phyloP scores from a whole-genome alignment of 2,113 vertebrate species.

The Numenius arquata region DNA sequence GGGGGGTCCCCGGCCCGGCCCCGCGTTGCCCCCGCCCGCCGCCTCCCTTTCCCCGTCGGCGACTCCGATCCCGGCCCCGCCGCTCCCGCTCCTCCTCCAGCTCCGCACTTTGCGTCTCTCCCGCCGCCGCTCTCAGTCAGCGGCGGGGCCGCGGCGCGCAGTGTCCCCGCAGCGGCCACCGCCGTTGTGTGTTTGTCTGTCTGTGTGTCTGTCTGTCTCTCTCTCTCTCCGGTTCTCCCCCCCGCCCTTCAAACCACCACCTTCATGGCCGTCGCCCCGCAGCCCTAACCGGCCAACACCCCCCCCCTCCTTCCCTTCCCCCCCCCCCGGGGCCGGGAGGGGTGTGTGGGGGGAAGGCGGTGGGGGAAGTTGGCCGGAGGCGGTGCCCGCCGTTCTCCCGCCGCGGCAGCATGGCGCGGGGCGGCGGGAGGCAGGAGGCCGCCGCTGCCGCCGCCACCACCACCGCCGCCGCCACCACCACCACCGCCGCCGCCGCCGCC shows the following conservation, averaged over 20 bases:
- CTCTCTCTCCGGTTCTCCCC: no score
- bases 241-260: not conserved
- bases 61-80: not conserved
- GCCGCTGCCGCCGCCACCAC: not conserved
- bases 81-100: not conserved
- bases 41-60: no score
- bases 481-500: not conserved
- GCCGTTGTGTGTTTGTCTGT: no score
- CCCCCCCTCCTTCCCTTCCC: no score
- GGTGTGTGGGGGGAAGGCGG: not conserved
- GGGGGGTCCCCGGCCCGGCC: no score
- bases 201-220: no score
- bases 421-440: conserved; percentile 1
- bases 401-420: conserved; percentile 27
- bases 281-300: not conserved
- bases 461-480: not conserved
- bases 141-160: not conserved
- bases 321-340: not conserved
- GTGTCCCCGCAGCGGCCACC: not conserved
- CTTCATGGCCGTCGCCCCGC: not conserved
- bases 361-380: not conserved
- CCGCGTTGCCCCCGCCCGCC: not conserved
- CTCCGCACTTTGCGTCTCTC: not conserved
- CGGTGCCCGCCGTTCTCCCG: not conserved
- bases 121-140: not conserved